Evolutionary conservation across 2,888 invertebrate species (phyloP).

Genomic region (Harmothoe impar): DNA sequence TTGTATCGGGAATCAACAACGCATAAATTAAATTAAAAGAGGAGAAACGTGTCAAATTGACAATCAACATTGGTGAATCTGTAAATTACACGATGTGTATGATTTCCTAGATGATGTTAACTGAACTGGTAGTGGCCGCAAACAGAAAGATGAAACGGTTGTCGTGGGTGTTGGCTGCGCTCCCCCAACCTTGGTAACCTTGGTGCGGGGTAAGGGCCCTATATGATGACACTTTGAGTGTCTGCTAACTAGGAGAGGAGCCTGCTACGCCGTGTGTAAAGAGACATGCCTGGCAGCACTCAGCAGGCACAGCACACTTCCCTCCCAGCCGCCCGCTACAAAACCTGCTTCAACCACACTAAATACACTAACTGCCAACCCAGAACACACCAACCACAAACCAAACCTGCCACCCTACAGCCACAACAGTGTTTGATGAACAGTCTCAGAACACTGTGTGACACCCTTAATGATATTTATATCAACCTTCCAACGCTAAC

Average conservation of each 20-base stretch:
- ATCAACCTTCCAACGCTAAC: conserved; percentile 19
- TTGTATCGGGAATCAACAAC: neutral
- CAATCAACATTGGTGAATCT: conserved; percentile 23
- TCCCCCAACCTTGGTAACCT: conserved; percentile 26
- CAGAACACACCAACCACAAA: conserved; percentile 32
- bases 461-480: conserved; percentile 21
- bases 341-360: neutral
- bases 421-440: neutral
- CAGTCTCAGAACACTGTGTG: neutral
- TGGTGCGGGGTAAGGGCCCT: neutral
- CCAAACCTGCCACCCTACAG: conserved; percentile 3
- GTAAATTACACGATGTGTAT: conserved; percentile 1
- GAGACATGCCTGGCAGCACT: too few species aligned
- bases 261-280: neutral
- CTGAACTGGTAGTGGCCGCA: conserved; percentile 29
- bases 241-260: neutral
- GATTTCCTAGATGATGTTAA: neutral
- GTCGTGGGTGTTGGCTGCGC: neutral
- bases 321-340: neutral
- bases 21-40: conserved; percentile 34
- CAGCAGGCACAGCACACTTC: neutral
- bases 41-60: neutral
- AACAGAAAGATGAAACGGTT: neutral
- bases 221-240: neutral
- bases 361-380: neutral